Evolutionary conservation across 2,113 vertebrate genomes (phyloP).

Genomic region (Lanius collurio): DNA sequence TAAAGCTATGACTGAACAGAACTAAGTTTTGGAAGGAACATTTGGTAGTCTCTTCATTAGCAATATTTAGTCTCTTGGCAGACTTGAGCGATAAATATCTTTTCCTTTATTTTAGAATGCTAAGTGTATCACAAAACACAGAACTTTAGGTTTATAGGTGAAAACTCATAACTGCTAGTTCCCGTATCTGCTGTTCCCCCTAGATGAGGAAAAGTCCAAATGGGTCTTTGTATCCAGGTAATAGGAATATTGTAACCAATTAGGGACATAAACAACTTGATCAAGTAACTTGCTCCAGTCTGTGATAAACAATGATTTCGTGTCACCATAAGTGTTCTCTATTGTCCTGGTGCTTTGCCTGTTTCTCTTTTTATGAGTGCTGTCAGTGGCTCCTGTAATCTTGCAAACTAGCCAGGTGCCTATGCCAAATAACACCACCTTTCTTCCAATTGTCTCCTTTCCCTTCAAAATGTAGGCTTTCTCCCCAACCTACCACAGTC

Average conservation of each 20-base stretch:
- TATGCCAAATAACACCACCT: neutral
- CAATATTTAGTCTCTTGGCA: neutral
- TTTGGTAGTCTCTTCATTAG: neutral
- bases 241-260: neutral
- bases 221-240: neutral
- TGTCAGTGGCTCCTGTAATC: neutral
- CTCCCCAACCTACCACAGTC: neutral
- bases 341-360: neutral
- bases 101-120: neutral
- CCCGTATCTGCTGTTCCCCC: neutral
- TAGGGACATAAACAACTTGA: neutral
- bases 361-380: neutral
- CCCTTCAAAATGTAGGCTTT: neutral
- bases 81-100: neutral
- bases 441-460: neutral
- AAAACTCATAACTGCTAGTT: neutral
- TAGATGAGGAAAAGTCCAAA: neutral
- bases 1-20: conserved; percentile 13
- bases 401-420: neutral
- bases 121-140: conserved; percentile 14
- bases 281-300: neutral
- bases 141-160: neutral
- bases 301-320: neutral
- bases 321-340: neutral
- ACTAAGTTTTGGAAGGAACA: neutral